Base-by-base conservation (phyloP, 2,113 vertebrate species). In the Pterocles orientalis region DNA sequence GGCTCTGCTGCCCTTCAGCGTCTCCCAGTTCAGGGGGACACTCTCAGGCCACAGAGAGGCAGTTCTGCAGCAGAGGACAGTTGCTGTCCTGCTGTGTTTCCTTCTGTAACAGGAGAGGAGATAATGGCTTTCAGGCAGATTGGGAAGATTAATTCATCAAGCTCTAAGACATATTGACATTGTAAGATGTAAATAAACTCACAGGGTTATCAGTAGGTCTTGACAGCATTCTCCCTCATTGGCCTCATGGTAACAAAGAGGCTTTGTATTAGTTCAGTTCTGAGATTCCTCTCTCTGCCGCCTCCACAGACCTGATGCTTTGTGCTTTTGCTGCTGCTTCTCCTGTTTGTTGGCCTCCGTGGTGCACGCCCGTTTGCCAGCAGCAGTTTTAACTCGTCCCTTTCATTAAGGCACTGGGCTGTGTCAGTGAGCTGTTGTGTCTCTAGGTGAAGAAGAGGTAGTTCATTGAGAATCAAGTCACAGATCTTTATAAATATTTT, bases 181-280 rank as follows among this genome's bases (percentile, higher is more conserved):
- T 1, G 1, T 14, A 79, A 39, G 14, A 26, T 15, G 24, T 53
- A 48, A 86, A 68, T 24, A 72, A 73, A n/a, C n/a, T 4, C 16
- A 0, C 3, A 23, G 48, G 26, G 24, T 70, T 93, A 43, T 50
- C 34, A 47, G 58, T 21, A 33, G 36, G 48, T 62, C 71, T 62
- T 62, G 36, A 31, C 18, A 9, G 56, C 2, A 0, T 54, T 86
- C 60, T 64, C 15, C 68, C 34, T 75, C 10, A 4, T 36, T 75
- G 90, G 53, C 23, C 56, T 76, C 23, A 3, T 28, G 24, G 78
- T 91, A 88, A 96, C 80, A 79, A 93, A 79, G 66, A 71, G 64
- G 65, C 75, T 92, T 95, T 96, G 84, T 91, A 29, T 61, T 80
- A 85, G 76, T 89, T 85, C 39, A 47, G 24, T 68, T 79, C 79